Evolutionary conservation across 2,113 vertebrate genomes (phyloP).

Genomic region (Anolis carolinensis): DNA sequence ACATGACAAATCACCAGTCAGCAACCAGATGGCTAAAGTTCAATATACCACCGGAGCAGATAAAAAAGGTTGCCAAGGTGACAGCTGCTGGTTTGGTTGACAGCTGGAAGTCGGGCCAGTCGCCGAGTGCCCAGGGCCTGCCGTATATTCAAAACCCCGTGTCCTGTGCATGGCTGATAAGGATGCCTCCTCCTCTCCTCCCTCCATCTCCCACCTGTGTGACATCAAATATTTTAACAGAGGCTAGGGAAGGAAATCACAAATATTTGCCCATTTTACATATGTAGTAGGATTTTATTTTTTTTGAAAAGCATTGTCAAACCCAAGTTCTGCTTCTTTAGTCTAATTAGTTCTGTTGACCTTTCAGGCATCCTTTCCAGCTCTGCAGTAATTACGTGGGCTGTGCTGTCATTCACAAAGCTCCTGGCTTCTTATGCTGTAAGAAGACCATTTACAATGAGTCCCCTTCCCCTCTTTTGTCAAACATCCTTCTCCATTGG

Average conservation of each 20-base stretch:
- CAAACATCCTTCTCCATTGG: constrained; percentile 1
- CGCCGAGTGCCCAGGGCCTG: background rate
- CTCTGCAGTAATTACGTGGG: background rate
- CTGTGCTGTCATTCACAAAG: background rate
- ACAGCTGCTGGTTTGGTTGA: constrained; percentile 8
- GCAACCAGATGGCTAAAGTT: background rate
- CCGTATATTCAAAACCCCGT: background rate
- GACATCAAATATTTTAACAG: background rate
- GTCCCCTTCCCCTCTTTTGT: background rate
- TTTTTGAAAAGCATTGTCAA: constrained; percentile 17
- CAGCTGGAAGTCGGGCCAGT: constrained; percentile 8
- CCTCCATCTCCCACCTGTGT: constrained; percentile 22
- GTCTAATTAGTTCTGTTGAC: constrained; percentile 49
- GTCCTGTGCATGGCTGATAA: constrained; percentile 43
- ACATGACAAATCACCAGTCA: constrained; percentile 44
- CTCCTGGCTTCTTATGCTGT: background rate
- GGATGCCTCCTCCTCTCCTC: fast-evolving
- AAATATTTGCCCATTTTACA: constrained; percentile 6
- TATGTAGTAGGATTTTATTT: background rate
- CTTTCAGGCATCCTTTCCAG: constrained; percentile 41
- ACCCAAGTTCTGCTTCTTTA: constrained; percentile 40
- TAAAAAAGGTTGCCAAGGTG: constrained; percentile 37
- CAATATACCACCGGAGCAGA: fast-evolving
- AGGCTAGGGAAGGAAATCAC: background rate
- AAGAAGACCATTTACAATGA: constrained; percentile 26